phyloP scores from a whole-genome alignment of 2,888 invertebrate species.

The Lepeophtheirus nordmannii region DNA sequence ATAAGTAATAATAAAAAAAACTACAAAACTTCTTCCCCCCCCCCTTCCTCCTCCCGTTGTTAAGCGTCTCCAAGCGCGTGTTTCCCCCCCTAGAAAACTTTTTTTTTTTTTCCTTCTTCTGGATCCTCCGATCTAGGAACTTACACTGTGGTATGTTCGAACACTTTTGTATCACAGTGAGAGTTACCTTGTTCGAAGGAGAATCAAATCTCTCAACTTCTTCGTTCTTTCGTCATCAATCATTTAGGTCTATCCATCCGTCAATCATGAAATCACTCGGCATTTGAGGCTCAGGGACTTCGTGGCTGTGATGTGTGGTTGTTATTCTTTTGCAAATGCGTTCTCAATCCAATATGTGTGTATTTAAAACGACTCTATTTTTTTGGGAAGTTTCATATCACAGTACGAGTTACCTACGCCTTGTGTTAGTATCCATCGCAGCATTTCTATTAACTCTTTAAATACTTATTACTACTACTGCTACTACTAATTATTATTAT shows the following conservation, averaged over 20 bases:
- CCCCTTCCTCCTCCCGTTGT: background rate
- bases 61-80: background rate
- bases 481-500: too few relatives aligned
- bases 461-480: too few relatives aligned
- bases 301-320: conserved; percentile 12
- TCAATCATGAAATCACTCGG: background rate
- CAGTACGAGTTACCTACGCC: conserved; percentile 24
- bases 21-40: too few relatives aligned
- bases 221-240: background rate
- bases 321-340: too few relatives aligned
- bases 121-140: conserved; percentile 11
- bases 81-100: background rate
- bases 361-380: too few relatives aligned
- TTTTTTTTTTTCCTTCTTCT: background rate
- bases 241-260: background rate
- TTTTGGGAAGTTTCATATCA: conserved; percentile 7
- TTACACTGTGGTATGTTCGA: conserved; percentile 22
- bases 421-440: background rate
- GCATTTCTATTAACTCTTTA: too few relatives aligned
- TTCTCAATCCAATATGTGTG: too few relatives aligned
- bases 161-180: conserved; percentile 25
- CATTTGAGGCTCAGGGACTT: conserved; percentile 12
- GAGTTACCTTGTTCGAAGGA: conserved; percentile 23
- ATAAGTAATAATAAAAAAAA: too few relatives aligned
- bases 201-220: background rate